These are phyloP conservation scores for Sthenelais limicola DNA, from an alignment of 2,888 invertebrate genomes.

Conservation along the genomic window DNA sequence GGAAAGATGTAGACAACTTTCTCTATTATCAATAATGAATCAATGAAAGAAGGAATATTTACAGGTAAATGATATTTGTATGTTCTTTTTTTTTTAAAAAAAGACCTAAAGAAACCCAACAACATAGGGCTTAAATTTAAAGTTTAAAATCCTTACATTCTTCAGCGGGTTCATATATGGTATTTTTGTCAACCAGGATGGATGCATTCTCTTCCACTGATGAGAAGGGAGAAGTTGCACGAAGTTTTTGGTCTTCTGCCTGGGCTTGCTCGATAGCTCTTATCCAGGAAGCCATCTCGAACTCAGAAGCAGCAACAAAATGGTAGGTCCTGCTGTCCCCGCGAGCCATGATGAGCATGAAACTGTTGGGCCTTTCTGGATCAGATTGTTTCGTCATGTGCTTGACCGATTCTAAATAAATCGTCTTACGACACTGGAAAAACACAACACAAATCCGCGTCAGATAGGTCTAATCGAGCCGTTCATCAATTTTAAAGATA, in stretches of 20 bases:
- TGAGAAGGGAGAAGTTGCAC: neutral
- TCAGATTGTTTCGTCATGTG: neutral
- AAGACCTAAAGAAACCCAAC: neutral
- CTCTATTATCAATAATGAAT: too few relatives aligned
- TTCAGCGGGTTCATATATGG: constrained; percentile 13
- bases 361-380: neutral
- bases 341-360: constrained; percentile 1
- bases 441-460: too few relatives aligned
- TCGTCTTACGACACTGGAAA: constrained; percentile 15
- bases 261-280: neutral
- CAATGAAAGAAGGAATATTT: neutral
- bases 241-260: neutral
- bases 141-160: constrained; percentile 10
- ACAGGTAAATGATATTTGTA: neutral
- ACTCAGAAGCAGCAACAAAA: constrained; percentile 2
- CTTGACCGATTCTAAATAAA: constrained; percentile 13
- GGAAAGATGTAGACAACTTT: too few relatives aligned
- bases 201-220: neutral
- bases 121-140: neutral
- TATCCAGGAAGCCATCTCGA: neutral
- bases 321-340: neutral
- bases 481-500: too few relatives aligned
- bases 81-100: constrained; percentile 8
- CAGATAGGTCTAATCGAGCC: too few relatives aligned
- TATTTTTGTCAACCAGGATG: constrained; percentile 12